Percentiles rank a stretch among this genome's conserved stretches.
Conservation (phyloP, 2,888 invertebrate genomes). For the Lamellibrachia columna region DNA sequence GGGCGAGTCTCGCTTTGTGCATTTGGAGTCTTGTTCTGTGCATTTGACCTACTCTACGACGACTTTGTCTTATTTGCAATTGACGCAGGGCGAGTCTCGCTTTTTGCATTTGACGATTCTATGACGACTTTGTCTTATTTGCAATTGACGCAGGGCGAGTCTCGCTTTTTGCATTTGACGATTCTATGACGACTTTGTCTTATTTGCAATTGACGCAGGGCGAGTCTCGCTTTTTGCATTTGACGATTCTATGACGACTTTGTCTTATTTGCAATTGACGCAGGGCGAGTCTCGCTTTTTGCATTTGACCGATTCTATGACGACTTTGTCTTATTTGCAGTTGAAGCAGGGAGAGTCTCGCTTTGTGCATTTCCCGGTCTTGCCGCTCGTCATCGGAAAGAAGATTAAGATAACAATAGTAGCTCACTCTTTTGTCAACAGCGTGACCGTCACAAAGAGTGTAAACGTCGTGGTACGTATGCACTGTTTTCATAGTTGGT, state of each 20-base stretch:
- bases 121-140: not conserved
- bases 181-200: not conserved
- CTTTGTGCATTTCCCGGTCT: conserved; percentile 71
- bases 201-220: conserved; percentile 34
- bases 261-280: conserved; percentile 29
- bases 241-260: not conserved
- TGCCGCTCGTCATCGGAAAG: conserved; percentile 77
- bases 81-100: conserved; percentile 28
- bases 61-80: conserved; percentile 26
- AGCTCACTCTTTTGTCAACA: conserved; percentile 21
- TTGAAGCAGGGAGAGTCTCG: conserved; percentile 30
- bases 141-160: conserved; percentile 33
- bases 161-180: conserved; percentile 21
- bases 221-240: conserved; percentile 28
- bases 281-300: conserved; percentile 31
- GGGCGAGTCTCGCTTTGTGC: conserved; percentile 25
- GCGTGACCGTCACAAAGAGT: not conserved
- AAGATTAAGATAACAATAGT: conserved; percentile 65
- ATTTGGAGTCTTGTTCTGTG: not conserved
- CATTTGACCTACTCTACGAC: not conserved
- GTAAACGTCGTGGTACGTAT: conserved; percentile 17
- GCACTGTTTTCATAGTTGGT: not conserved
- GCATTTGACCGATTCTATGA: not conserved
- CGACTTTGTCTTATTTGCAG: conserved; percentile 26
- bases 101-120: conserved; percentile 27